phyloP scores from a whole-genome alignment of 2,888 invertebrate species.

The Peribatodes rhomboidaria region DNA sequence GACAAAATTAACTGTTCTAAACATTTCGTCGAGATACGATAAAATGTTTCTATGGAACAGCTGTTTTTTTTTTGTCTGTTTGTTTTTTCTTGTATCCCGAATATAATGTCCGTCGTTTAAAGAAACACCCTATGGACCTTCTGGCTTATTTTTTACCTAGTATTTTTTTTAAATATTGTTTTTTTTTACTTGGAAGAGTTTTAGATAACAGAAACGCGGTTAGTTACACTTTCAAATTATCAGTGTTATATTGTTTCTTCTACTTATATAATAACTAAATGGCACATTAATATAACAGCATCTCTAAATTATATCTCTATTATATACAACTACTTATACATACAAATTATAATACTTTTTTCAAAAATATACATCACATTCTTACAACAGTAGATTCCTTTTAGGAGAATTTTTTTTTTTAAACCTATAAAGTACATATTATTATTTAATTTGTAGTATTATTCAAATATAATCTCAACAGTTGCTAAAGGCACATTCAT shows the following conservation, averaged over 20 bases:
- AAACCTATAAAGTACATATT: slow-evolving; percentile 14
- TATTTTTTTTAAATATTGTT: too few species aligned
- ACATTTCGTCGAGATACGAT: too few species aligned
- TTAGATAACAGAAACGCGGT: too few species aligned
- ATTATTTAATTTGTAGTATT: background rate
- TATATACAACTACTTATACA: slow-evolving; percentile 14
- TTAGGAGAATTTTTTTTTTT: slow-evolving; percentile 37
- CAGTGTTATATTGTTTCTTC: background rate
- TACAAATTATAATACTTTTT: slow-evolving; percentile 56
- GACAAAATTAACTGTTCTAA: too few species aligned
- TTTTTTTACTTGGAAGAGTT: too few species aligned
- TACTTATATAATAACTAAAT: slow-evolving; percentile 11
- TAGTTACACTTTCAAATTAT: too few species aligned
- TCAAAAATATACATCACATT: slow-evolving; percentile 51
- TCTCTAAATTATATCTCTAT: slow-evolving; percentile 1
- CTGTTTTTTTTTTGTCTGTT: too few species aligned
- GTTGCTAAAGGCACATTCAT: slow-evolving; percentile 26
- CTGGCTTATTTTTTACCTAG: too few species aligned
- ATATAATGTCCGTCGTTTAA: too few species aligned
- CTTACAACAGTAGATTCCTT: slow-evolving; percentile 45
- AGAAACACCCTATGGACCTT: too few species aligned
- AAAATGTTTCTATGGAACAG: too few species aligned
- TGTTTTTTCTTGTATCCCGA: too few species aligned
- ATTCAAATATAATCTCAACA: slow-evolving; percentile 18
- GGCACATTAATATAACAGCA: slow-evolving; percentile 32